Conservation (phyloP, 2,797 vertebrate species). For the Eremophila alpestris region DNA sequence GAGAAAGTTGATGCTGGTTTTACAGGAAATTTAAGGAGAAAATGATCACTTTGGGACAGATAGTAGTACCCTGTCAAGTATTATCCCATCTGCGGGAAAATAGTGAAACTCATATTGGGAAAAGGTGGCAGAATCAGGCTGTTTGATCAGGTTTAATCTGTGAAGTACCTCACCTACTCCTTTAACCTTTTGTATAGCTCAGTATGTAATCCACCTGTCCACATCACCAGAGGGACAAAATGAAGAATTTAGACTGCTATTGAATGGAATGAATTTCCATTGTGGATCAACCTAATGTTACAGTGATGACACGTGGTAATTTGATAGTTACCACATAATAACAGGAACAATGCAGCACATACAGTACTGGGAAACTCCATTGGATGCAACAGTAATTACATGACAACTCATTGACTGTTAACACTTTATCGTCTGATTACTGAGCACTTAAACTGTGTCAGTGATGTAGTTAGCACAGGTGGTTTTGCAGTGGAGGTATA, state of each 20-base stretch:
- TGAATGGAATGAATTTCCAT: conserved; percentile 48
- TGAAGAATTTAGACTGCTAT: conserved; percentile 44
- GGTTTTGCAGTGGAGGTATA: neutral
- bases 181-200: conserved; percentile 44
- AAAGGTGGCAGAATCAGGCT: conserved; percentile 42
- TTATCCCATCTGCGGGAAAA: conserved; percentile 42
- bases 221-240: conserved; percentile 33
- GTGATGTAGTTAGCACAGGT: neutral
- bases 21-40: conserved; percentile 60
- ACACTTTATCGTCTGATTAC: conserved; percentile 34
- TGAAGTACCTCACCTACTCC: conserved; percentile 38
- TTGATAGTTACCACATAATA: conserved; percentile 60
- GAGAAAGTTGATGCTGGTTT: conserved; percentile 48
- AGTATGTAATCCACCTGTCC: conserved; percentile 40
- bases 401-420: conserved; percentile 43
- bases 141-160: conserved; percentile 53
- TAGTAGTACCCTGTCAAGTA: conserved; percentile 50
- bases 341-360: conserved; percentile 29
- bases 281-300: conserved; percentile 58
- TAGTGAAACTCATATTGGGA: conserved; percentile 21
- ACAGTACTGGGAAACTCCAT: conserved; percentile 15
- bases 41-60: conserved; percentile 60
- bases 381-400: conserved; percentile 29
- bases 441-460: neutral
- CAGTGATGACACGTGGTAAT: conserved; percentile 63